These are phyloP conservation scores for Hoplodrina ambigua DNA, from an alignment of 2,888 invertebrate species.

Conservation along the genomic window DNA sequence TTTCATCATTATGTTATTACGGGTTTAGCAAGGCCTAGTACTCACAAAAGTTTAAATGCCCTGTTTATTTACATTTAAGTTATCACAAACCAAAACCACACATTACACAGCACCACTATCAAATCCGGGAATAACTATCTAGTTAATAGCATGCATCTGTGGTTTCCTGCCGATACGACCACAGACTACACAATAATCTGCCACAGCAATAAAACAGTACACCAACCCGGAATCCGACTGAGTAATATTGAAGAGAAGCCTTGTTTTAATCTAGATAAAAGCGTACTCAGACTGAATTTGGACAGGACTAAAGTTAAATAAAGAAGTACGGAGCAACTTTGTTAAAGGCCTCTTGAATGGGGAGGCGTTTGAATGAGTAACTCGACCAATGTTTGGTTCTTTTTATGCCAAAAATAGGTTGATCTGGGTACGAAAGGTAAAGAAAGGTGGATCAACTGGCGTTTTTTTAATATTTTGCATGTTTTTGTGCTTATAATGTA, in stretches of 20 bases:
- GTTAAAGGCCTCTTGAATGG: constrained; percentile 31
- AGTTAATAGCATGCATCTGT: constrained; percentile 16
- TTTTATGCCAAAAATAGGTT: constrained; percentile 27
- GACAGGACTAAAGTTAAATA: constrained; percentile 54
- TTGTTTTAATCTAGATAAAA: constrained; percentile 62
- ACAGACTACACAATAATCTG: constrained; percentile 21
- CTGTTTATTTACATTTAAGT: too few species aligned
- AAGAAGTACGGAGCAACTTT: constrained; percentile 35
- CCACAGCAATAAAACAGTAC: constrained; percentile 22
- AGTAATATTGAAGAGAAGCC: constrained; percentile 35
- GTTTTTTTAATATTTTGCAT: background rate
- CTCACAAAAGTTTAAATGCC: too few species aligned
- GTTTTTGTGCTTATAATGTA: background rate
- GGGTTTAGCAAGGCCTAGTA: too few species aligned
- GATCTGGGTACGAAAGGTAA: constrained; percentile 17
- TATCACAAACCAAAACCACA: too few species aligned
- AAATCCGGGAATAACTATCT: background rate
- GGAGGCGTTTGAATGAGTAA: constrained; percentile 28
- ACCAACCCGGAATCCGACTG: constrained; percentile 1
- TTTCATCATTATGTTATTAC: too few species aligned
- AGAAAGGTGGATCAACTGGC: background rate
- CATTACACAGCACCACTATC: background rate
- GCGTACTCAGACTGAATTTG: constrained; percentile 52
- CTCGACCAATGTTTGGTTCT: constrained; percentile 12
- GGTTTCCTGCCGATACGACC: constrained; percentile 26